These are phyloP conservation scores for Metridium senile DNA, from an alignment of 92 coral and sea anemone species.

Conservation along the genomic window DNA sequence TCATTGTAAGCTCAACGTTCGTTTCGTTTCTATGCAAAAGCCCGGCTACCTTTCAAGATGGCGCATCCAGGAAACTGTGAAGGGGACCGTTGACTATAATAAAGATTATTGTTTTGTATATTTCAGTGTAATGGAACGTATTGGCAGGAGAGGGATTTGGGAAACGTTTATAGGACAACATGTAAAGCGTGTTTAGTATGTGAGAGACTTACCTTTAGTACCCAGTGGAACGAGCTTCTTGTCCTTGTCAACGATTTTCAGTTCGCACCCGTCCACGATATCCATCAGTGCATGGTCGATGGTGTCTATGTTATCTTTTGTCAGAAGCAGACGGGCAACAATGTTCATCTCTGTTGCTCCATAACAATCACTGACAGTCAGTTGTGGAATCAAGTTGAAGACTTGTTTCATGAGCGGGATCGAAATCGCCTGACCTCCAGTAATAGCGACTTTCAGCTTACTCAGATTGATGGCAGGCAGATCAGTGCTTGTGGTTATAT, in stretches of 20 bases:
- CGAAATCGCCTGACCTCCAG: constrained; percentile 35
- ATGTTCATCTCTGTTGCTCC: constrained; percentile 40
- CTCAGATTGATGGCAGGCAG: constrained; percentile 12
- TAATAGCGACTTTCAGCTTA: constrained; percentile 3
- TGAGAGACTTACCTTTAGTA: constrained; percentile 18
- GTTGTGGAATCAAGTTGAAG: constrained; percentile 23
- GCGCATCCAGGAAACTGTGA: no score
- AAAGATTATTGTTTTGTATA: no score
- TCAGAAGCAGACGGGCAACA: constrained; percentile 17
- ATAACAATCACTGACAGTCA: constrained; percentile 7
- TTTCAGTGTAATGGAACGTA: no score
- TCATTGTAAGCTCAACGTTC: no score
- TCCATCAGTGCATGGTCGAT: constrained; percentile 34
- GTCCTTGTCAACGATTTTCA: constrained; percentile 27
- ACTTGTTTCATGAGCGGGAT: constrained; percentile 19
- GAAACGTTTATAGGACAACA: no score
- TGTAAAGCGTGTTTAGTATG: no score
- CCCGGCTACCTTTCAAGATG: no score
- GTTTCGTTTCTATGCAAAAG: no score
- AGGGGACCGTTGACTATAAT: no score
- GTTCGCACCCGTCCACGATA: constrained; percentile 28
- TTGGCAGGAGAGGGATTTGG: no score
- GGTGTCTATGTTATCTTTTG: background rate
- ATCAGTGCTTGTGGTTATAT: no score
- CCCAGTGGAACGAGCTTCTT: constrained; percentile 22